Conservation (phyloP, 2,888 invertebrate species). For the Bimastos eiseni region DNA sequence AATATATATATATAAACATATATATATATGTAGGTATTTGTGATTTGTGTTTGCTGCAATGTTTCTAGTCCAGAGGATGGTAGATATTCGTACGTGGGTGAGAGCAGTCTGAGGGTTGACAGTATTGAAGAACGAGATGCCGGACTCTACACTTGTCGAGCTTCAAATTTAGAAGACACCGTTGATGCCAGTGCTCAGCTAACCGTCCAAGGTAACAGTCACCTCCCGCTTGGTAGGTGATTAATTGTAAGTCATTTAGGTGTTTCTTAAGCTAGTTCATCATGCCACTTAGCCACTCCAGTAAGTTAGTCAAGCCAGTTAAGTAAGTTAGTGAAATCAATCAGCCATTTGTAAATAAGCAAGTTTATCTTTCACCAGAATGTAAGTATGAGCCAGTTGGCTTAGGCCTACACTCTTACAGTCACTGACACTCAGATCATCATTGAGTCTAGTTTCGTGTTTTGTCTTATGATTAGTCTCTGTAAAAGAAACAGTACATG, state of each 20-base stretch:
- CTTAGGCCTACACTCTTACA: no score
- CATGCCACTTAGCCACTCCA: no score
- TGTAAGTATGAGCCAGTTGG: not conserved
- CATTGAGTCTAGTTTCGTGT: not conserved
- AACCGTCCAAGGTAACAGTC: constrained; percentile 67
- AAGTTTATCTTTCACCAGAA: not conserved
- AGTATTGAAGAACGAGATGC: constrained; percentile 80
- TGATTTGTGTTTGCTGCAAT: not conserved
- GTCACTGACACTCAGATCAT: not conserved
- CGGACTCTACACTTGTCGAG: constrained; percentile 91
- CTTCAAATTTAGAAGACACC: constrained; percentile 84
- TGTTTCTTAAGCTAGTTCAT: not conserved
- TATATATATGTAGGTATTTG: not conserved
- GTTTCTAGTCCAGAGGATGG: constrained; percentile 6
- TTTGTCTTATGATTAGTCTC: constrained; percentile 8
- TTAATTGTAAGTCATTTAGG: no score
- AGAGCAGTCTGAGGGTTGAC: constrained; percentile 81
- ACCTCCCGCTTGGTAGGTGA: no score
- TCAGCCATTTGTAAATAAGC: not conserved
- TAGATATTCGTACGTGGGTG: constrained; percentile 79
- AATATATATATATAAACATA: no score
- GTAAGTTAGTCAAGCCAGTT: not conserved
- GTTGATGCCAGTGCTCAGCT: constrained; percentile 83
- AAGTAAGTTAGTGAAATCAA: not conserved
- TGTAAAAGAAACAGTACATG: not conserved